A percentile compares a stretch with the other conserved stretches of the same genome.
These are phyloP conservation scores for Scelioninae gen. 1 DNA, from an alignment of 2,888 invertebrate genomes.

Conservation along the genomic window DNA sequence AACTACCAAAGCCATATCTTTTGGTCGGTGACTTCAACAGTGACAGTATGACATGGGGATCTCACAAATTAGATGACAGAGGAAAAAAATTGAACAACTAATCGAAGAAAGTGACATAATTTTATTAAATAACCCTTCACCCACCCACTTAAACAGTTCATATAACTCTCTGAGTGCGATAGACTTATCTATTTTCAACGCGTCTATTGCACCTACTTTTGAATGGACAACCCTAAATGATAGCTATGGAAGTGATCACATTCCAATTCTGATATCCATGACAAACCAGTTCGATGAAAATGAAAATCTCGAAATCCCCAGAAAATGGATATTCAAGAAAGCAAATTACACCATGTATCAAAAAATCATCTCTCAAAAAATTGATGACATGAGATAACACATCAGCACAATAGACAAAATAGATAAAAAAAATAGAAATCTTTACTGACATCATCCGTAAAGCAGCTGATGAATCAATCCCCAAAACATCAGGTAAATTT, in stretches of 20 bases:
- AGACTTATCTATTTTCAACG: background rate
- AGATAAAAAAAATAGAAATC: constrained; percentile 4
- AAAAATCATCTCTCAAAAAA: background rate
- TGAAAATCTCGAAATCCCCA: background rate
- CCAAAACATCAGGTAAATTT: constrained; percentile 36
- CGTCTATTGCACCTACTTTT: background rate
- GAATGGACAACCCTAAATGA: background rate
- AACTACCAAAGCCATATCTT: too few relatives aligned
- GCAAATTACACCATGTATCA: constrained; percentile 55
- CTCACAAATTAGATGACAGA: too few relatives aligned
- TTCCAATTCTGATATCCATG: background rate
- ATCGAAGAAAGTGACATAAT: background rate
- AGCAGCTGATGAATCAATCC: constrained; percentile 49
- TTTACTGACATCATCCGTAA: constrained; percentile 46
- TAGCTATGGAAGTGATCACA: background rate
- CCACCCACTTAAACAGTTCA: background rate
- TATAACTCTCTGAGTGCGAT: background rate
- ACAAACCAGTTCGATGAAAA: background rate
- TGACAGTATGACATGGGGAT: too few relatives aligned
- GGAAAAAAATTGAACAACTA: background rate
- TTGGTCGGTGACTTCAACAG: too few relatives aligned
- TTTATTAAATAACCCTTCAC: background rate
- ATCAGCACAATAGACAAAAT: background rate
- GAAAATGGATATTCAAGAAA: constrained; percentile 61
- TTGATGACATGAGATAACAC: background rate